phyloP scores from a whole-genome alignment of 2,113 vertebrate genomes.

The Lophotis ruficrista region DNA sequence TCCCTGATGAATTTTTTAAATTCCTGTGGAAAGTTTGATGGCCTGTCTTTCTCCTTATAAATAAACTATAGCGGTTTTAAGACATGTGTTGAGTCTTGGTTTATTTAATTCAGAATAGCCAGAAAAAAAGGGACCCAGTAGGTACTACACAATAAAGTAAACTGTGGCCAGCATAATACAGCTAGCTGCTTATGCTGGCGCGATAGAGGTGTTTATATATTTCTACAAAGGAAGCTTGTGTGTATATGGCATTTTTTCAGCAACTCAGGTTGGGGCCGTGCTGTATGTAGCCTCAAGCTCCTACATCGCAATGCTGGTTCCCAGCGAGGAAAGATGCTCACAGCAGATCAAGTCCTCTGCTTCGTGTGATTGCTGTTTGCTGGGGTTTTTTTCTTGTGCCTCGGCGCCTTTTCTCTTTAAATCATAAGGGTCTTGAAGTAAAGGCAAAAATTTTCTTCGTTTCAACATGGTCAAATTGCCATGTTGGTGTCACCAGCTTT shows the following conservation, averaged over 20 bases:
- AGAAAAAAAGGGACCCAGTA: constrained; percentile 58
- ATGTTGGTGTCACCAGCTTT: background rate
- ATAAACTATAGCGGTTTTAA: constrained; percentile 77
- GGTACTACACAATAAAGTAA: constrained; percentile 59
- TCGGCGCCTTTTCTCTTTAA: background rate
- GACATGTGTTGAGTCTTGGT: constrained; percentile 75
- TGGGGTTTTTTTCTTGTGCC: background rate
- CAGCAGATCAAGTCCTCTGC: background rate
- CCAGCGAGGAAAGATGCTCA: background rate
- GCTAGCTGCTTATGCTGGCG: background rate
- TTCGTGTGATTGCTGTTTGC: background rate
- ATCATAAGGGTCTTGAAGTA: background rate
- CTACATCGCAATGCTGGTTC: fast-evolving
- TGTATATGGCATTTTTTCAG: background rate
- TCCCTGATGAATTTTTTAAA: constrained; percentile 81
- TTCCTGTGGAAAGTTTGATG: constrained; percentile 84
- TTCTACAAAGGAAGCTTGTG: background rate
- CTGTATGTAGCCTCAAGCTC: fast-evolving
- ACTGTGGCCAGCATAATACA: background rate
- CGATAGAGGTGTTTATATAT: background rate
- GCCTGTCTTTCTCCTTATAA: constrained; percentile 76
- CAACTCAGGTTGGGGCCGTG: background rate
- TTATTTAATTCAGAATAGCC: constrained; percentile 78
- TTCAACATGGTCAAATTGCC: background rate
- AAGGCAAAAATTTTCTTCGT: background rate